Evolutionary conservation across 2,113 vertebrate genomes (phyloP), one percentile per base, ranked within the genome.

Genomic region (Prunella fulvescens): DNA sequence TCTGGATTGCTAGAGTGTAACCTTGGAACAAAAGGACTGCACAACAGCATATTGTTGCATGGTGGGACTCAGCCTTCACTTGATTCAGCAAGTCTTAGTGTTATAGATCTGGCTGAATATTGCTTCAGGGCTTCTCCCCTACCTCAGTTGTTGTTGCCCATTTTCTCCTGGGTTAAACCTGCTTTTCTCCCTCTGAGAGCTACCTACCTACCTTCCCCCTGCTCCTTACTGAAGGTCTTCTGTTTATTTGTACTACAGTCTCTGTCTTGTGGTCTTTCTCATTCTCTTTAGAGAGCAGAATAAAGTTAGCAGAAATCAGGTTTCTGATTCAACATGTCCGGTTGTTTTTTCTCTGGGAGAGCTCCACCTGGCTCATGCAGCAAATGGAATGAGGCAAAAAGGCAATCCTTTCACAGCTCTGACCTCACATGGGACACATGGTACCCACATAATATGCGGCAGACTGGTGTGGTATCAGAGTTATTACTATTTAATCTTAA

Each of bases 381-480:
- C 25, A 66, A 33, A 66, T 1, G 25, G 11, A 80, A 77, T 7
- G 19, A 62, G 18, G 14, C 7, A 65, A 77, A 86, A 64, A 69
- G 9, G 3, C 8, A 82, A 33, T 7, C 1, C 1, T 85, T 88
- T 56, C 35, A 23, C 9, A 69, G 19, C 2, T 79, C 74, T 80
- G 9, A n/a, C 28, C 8, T 45, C 29, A 77, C 64, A 35, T 23
- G 61, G 33, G 39, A 45, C 10, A 18, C 19, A 24, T 0, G 0
- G 11, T 78, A 50, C 5, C 6, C 19, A 53, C 20, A 18, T 24
- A 56, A 17, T 35, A 14, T 39, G 9, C 26, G 6, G 3, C 29
- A 58, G 33, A 28, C 6, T 16, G 33, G 6, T 53, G 10, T 35
- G 35, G 12, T 45, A 31, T 26, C 28, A 35, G 11, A 57, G 82